These are phyloP conservation scores for Micromesistius poutassou DNA, from an alignment of 2,797 vertebrate genomes.

Conservation along the genomic window DNA sequence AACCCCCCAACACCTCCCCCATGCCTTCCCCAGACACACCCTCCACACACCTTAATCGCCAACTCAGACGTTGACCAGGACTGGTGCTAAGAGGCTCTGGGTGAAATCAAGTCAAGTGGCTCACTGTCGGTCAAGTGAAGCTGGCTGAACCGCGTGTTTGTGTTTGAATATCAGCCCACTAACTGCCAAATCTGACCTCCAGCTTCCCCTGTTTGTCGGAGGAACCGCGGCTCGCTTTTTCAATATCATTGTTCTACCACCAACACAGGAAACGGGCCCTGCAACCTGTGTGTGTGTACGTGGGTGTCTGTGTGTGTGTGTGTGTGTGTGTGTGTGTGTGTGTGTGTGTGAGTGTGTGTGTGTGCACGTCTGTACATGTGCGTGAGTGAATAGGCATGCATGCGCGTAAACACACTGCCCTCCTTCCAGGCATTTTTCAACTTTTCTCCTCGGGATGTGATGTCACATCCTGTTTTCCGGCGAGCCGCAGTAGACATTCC, in stretches of 20 bases:
- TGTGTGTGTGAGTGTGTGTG: constrained; percentile 8
- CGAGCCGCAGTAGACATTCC: constrained; percentile 33
- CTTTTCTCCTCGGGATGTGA: constrained; percentile 63
- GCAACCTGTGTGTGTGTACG: background rate
- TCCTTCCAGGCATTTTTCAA: constrained; percentile 41
- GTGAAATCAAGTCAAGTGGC: background rate
- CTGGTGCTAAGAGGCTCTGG: background rate
- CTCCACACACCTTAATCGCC: background rate
- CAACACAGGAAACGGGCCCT: background rate
- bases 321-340: constrained; percentile 13
- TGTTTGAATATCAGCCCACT: background rate
- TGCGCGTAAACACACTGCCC: constrained; percentile 12
- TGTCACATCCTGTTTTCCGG: constrained; percentile 74
- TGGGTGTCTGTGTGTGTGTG: background rate
- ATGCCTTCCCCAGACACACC: background rate
- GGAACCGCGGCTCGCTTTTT: background rate
- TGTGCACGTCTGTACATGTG: constrained; percentile 2
- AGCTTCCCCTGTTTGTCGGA: background rate
- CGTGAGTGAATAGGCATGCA: constrained; percentile 15
- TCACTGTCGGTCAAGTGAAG: background rate
- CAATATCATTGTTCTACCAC: background rate
- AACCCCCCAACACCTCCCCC: too few species aligned
- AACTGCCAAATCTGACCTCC: background rate
- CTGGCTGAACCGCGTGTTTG: background rate
- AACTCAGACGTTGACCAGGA: background rate